Percentiles rank a stretch among this genome's conserved stretches.
Evolutionary conservation across 2,113 vertebrate genomes (phyloP).

Genomic region (Brachypteracias leptosomus): DNA sequence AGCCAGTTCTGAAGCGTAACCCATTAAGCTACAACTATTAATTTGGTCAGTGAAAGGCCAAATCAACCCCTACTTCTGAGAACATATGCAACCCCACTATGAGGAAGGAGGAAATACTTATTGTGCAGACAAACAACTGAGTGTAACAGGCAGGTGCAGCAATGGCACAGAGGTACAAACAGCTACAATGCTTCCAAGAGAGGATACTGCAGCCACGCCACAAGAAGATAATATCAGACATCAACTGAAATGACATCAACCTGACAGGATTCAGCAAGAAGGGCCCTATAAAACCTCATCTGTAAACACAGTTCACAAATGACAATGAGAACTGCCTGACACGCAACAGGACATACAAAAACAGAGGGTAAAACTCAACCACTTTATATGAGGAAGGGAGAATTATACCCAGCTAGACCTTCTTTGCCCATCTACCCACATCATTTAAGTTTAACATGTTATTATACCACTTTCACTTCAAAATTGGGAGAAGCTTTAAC

Average conservation of each 20-base stretch:
- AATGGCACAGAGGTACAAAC: background rate
- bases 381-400: background rate
- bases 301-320: background rate
- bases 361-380: background rate
- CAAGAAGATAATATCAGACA: background rate
- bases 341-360: background rate
- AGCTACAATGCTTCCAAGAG: background rate
- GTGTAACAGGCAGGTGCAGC: background rate
- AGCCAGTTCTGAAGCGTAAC: background rate
- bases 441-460: background rate
- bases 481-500: background rate
- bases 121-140: background rate
- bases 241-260: fast-evolving
- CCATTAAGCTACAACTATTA: background rate
- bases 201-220: background rate
- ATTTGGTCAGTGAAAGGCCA: background rate
- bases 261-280: background rate
- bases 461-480: background rate
- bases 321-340: background rate
- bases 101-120: background rate
- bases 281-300: background rate
- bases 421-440: background rate
- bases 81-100: background rate
- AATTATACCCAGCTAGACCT: background rate
- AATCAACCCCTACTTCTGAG: background rate